Base-by-base conservation (phyloP, 2,888 invertebrate genomes). In the Minunthozetes semirufus region DNA sequence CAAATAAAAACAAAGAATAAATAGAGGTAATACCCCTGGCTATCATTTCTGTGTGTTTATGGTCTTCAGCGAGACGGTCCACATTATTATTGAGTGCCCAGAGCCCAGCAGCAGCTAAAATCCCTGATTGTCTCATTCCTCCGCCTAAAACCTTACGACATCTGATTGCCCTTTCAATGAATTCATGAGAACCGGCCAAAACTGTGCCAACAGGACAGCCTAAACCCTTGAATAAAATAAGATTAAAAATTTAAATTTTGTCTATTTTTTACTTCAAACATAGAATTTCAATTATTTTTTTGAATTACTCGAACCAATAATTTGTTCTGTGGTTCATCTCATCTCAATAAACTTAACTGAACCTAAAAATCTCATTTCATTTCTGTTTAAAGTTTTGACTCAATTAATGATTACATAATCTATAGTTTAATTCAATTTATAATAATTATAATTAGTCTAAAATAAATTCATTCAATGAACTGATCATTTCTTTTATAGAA, bases 41-140 rank as follows among this genome's bases (percentile, higher is more conserved):
- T 19, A 73, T 74, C 70, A 70, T 70, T 29, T 19, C n/a, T 13
- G 78, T 71, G 33, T 77, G 59, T 59, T 73, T 46, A 70, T 78
- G 78, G 50, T 78, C 78, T 3, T 75, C 61, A 15, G 29, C 42
- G 42, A 97, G 85, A 59, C 87, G 84, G 0, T 90, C 89, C 8
- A 89, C 86, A 80, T 90, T 88, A 48, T 83, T 80, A 77, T 90
- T 88, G n/a, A 98, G 82, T 0, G 93, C 91, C 33, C 92, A 89
- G 4, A 93, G 80, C 0, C 93, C 94, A 0, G 94, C 92, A 0
- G 95, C 95, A 0, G 95, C 96, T 72, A 98, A 81, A 68, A 96
- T 86, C 6, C 98, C 98, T 56, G 87, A 88, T 84, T 98, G 97
- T 75, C 97, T 86, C 94, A 94, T 92, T 0, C 91, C 95, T 42